phyloP scores from a whole-genome alignment of 2,113 vertebrate species.

The Cottus gobio region DNA sequence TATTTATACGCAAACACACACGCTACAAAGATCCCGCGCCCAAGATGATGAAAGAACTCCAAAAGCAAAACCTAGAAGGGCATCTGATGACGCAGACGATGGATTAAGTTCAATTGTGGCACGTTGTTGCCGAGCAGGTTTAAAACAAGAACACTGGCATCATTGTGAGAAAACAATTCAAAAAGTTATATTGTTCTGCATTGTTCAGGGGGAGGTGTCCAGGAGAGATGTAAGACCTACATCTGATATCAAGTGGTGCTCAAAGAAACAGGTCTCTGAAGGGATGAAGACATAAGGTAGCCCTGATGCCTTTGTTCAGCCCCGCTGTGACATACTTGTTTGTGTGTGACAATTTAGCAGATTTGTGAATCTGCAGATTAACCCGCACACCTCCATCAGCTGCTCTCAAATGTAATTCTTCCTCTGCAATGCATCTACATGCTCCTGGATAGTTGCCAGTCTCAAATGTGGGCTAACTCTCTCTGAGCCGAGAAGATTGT shows the following conservation, averaged over 20 bases:
- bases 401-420: slow-evolving; percentile 31
- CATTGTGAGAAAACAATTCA: slow-evolving; percentile 33
- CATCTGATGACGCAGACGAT: slow-evolving; percentile 64
- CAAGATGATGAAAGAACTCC: slow-evolving; percentile 68
- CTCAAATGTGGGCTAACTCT: slow-evolving; percentile 26
- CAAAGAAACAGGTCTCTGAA: slow-evolving; percentile 21
- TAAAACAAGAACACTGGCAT: slow-evolving; percentile 41
- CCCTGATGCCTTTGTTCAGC: slow-evolving; percentile 15
- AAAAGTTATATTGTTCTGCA: slow-evolving; percentile 46
- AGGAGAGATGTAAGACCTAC: slow-evolving; percentile 15
- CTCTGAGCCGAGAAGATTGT: slow-evolving; percentile 28
- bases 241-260: slow-evolving; percentile 30
- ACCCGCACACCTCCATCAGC: slow-evolving; percentile 12
- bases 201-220: slow-evolving; percentile 23
- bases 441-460: slow-evolving; percentile 37
- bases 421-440: slow-evolving; percentile 5
- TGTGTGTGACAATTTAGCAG: slow-evolving; percentile 6
- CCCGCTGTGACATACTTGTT: not conserved
- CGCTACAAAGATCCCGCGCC: slow-evolving; percentile 60
- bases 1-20: slow-evolving; percentile 76
- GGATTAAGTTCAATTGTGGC: slow-evolving; percentile 65
- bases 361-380: slow-evolving; percentile 37
- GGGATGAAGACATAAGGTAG: slow-evolving; percentile 10
- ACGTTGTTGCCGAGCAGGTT: slow-evolving; percentile 68
- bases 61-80: slow-evolving; percentile 69